Evolutionary conservation across 37 sponge, comb jelly and placozoan genomes (phyloP).

Genomic region (Hormiphora californensis): DNA sequence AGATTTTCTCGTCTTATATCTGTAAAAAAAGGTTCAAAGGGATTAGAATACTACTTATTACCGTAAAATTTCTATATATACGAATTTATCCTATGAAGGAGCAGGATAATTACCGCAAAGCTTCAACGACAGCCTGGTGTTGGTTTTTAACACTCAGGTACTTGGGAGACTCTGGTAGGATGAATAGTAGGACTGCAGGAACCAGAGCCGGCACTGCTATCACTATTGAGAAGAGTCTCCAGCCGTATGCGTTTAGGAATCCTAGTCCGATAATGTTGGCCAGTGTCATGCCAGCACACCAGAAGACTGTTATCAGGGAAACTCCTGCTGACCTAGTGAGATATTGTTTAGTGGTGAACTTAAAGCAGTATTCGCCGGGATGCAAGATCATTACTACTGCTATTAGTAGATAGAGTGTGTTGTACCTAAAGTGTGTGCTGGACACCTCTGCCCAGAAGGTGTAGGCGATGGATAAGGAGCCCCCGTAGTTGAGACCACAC

Average conservation of each 20-base stretch:
- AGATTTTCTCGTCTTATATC: too few relatives aligned
- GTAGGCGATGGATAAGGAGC: neutral
- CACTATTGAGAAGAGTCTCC: neutral
- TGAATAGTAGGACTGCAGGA: neutral
- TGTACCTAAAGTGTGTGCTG: neutral
- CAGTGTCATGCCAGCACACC: neutral
- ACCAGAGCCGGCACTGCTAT: neutral
- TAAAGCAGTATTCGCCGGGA: too few relatives aligned
- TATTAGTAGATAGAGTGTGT: too few relatives aligned
- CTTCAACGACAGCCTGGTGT: too few relatives aligned
- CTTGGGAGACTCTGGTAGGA: neutral
- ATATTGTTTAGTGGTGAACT: too few relatives aligned
- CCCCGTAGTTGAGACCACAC: neutral
- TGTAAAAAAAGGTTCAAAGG: too few relatives aligned
- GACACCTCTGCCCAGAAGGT: conserved; percentile 50
- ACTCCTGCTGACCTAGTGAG: neutral
- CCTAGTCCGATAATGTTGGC: neutral
- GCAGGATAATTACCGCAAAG: too few relatives aligned
- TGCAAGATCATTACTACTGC: too few relatives aligned
- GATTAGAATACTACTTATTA: too few relatives aligned
- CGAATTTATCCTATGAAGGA: too few relatives aligned
- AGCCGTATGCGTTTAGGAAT: neutral
- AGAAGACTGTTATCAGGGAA: neutral
- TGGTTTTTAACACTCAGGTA: neutral
- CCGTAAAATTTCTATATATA: too few relatives aligned